Evolutionary conservation across 2,888 invertebrate species (phyloP).

Genomic region (Zootermopsis nevadensis): DNA sequence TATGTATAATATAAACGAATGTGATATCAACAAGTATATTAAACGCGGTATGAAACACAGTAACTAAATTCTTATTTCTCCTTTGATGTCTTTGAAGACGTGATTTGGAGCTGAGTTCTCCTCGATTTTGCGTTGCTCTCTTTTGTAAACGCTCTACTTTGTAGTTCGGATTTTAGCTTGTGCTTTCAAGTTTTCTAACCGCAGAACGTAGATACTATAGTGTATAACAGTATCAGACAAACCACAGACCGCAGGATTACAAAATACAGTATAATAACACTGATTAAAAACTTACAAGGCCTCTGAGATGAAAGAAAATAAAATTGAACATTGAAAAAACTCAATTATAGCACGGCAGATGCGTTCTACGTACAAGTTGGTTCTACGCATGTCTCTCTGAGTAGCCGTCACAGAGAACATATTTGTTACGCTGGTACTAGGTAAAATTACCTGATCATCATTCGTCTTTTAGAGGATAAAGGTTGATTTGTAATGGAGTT

Average conservation of each 20-base stretch:
- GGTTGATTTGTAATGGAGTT: too few relatives aligned
- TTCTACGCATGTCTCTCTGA: neutral
- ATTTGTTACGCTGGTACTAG: too few relatives aligned
- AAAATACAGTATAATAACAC: conserved; percentile 16
- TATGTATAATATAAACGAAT: too few relatives aligned
- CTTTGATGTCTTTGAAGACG: neutral
- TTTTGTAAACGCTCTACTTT: neutral
- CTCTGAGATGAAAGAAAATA: conserved; percentile 22
- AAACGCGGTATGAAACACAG: too few relatives aligned
- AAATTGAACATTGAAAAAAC: conserved; percentile 11
- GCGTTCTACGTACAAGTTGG: neutral
- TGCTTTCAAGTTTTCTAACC: neutral
- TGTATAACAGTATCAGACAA: conserved; percentile 16
- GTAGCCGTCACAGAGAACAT: neutral
- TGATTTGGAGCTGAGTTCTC: neutral
- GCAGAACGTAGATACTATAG: neutral
- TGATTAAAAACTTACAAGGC: conserved; percentile 32
- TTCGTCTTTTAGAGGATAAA: too few relatives aligned
- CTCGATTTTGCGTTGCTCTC: neutral
- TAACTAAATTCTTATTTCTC: neutral
- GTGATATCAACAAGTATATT: too few relatives aligned
- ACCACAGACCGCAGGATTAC: conserved; percentile 11
- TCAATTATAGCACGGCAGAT: conserved; percentile 10
- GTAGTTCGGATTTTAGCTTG: neutral
- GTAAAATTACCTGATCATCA: too few relatives aligned